Percentiles rank a stretch among this genome's conserved stretches.
Conservation (phyloP, 2,113 vertebrate genomes). For the Dinomys branickii region DNA sequence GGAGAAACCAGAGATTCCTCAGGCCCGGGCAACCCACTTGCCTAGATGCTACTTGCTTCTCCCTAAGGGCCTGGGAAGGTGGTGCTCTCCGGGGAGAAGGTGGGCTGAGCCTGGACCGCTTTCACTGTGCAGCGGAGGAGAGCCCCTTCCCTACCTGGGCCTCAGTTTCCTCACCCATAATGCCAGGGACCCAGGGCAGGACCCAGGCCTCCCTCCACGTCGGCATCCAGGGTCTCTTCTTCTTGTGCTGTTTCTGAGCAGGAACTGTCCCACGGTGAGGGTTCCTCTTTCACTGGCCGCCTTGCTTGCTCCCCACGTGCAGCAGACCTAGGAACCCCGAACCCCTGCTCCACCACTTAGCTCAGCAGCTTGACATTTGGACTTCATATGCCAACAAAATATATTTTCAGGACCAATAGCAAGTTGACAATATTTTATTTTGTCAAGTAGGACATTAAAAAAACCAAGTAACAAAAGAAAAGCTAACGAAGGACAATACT, state of each 20-base stretch:
- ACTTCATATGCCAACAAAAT: conserved; percentile 43
- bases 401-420: conserved; percentile 32
- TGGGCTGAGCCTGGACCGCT: not conserved
- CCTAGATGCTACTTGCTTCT: not conserved
- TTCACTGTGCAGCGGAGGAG: not conserved
- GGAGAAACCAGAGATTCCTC: not conserved
- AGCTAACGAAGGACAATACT: not conserved
- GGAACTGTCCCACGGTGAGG: not conserved
- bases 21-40: not conserved
- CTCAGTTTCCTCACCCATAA: not conserved
- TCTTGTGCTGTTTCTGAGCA: not conserved
- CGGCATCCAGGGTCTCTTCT: not conserved
- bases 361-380: conserved; percentile 32
- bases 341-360: not conserved
- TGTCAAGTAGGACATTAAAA: conserved; percentile 64
- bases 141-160: not conserved
- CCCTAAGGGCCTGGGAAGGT: rapidly evolving
- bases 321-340: not conserved
- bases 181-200: not conserved
- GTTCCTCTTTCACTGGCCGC: not conserved
- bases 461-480: conserved; percentile 39
- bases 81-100: no score
- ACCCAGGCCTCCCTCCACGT: not conserved
- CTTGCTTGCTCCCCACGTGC: not conserved
- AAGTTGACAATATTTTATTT: conserved; percentile 58